Evolutionary conservation across 2,888 invertebrate genomes (phyloP).

Genomic region (Drosophila parthenogenetica): DNA sequence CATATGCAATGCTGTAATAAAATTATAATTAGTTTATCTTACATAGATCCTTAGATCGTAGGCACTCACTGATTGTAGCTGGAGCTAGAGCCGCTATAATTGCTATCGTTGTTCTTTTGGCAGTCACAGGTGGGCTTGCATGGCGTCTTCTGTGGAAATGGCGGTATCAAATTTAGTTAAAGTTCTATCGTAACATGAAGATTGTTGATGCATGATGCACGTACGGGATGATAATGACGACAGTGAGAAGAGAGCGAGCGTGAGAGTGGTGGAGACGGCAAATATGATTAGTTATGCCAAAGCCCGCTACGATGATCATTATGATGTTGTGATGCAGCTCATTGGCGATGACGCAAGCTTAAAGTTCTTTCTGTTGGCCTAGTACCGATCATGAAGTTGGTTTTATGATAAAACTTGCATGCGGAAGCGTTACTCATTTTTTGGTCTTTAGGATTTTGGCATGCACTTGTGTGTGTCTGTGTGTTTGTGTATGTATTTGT

Average conservation of each 20-base stretch:
- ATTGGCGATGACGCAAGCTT: slow-evolving; percentile 40
- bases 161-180: slow-evolving; percentile 50
- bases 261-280: neutral
- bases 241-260: slow-evolving; percentile 2
- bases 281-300: slow-evolving; percentile 6
- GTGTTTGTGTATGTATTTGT: neutral
- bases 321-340: slow-evolving; percentile 33
- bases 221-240: slow-evolving; percentile 67
- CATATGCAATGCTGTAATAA: slow-evolving; percentile 54
- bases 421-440: slow-evolving; percentile 40
- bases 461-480: slow-evolving; percentile 12
- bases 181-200: slow-evolving; percentile 39
- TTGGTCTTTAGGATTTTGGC: slow-evolving; percentile 22
- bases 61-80: slow-evolving; percentile 58
- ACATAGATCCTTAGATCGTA: neutral
- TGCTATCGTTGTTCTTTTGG: slow-evolving; percentile 50
- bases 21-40: no score
- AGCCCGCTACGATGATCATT: slow-evolving; percentile 32
- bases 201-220: slow-evolving; percentile 57
- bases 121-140: slow-evolving; percentile 69
- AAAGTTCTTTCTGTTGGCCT: slow-evolving; percentile 46
- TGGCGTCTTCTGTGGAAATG: slow-evolving; percentile 66
- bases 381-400: slow-evolving; percentile 12
- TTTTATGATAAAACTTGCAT: slow-evolving; percentile 46
- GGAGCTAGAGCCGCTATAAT: slow-evolving; percentile 44